These are phyloP conservation scores for Hydriomena furcata DNA, from an alignment of 2,888 invertebrate genomes.

Conservation along the genomic window DNA sequence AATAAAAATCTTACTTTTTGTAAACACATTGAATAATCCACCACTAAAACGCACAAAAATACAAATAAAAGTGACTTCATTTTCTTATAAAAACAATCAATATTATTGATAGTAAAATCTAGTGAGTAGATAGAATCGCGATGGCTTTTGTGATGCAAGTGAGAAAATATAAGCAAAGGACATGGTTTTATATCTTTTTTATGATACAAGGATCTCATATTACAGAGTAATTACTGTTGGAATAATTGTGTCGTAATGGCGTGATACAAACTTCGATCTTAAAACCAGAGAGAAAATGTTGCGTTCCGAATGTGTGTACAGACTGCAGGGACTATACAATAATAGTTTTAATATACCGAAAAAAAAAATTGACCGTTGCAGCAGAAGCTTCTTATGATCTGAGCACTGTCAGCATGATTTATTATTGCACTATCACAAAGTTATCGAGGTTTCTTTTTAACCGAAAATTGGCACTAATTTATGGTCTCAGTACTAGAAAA, in stretches of 20 bases:
- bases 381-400: too few species aligned
- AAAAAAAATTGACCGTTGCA: too few species aligned
- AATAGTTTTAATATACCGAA: too few species aligned
- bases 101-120: too few species aligned
- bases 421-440: too few species aligned
- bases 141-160: neutral
- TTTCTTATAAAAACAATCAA: neutral
- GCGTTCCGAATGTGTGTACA: too few species aligned
- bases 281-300: constrained; percentile 8
- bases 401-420: too few species aligned
- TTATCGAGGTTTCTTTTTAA: too few species aligned
- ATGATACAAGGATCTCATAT: neutral
- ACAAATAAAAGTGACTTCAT: constrained; percentile 5
- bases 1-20: constrained; percentile 16
- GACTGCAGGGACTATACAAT: too few species aligned
- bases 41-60: neutral
- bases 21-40: constrained; percentile 14
- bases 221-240: neutral
- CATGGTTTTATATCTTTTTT: constrained; percentile 1
- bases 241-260: constrained; percentile 1
- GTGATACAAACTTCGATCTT: neutral
- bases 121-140: neutral
- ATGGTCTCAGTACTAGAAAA: too few species aligned
- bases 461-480: too few species aligned
- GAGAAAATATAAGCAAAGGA: neutral